phyloP scores from a whole-genome alignment of 2,797 vertebrate species.

The Characodon lateralis region DNA sequence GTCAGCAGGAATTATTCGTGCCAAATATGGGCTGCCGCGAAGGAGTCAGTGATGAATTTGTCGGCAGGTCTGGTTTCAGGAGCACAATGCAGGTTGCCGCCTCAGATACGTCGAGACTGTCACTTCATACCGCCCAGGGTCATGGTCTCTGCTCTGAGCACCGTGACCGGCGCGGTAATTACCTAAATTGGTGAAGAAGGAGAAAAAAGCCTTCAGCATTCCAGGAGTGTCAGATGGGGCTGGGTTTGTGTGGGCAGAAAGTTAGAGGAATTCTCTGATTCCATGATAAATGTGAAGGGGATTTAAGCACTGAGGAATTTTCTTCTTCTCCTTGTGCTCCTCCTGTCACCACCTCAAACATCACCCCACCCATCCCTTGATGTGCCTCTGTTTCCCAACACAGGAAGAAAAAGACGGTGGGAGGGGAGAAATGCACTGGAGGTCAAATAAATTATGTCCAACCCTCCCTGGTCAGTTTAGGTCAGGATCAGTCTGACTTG shows the following conservation, averaged over 20 bases:
- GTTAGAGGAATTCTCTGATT: conserved; percentile 72
- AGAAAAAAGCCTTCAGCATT: conserved; percentile 69
- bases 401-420: conserved; percentile 50
- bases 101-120: conserved; percentile 64
- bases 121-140: conserved; percentile 70
- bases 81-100: conserved; percentile 61
- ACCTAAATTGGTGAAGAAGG: conserved; percentile 68
- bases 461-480: conserved; percentile 43
- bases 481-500: conserved; percentile 44
- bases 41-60: conserved; percentile 75
- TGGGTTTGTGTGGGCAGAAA: conserved; percentile 71
- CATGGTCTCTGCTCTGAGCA: conserved; percentile 73
- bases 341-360: conserved; percentile 65
- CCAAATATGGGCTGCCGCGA: conserved; percentile 53
- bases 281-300: conserved; percentile 74
- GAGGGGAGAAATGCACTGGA: conserved; percentile 52
- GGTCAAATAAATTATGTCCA: conserved; percentile 66
- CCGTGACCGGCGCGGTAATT: conserved; percentile 76
- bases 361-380: conserved; percentile 71
- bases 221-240: conserved; percentile 72
- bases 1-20: conserved; percentile 48
- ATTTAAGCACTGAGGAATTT: conserved; percentile 75
- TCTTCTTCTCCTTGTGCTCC: conserved; percentile 56
- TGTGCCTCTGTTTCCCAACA: conserved; percentile 60
- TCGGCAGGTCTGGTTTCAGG: conserved; percentile 67